Conservation (phyloP, 2,888 invertebrate species). For the Cosmopolites sordidus region DNA sequence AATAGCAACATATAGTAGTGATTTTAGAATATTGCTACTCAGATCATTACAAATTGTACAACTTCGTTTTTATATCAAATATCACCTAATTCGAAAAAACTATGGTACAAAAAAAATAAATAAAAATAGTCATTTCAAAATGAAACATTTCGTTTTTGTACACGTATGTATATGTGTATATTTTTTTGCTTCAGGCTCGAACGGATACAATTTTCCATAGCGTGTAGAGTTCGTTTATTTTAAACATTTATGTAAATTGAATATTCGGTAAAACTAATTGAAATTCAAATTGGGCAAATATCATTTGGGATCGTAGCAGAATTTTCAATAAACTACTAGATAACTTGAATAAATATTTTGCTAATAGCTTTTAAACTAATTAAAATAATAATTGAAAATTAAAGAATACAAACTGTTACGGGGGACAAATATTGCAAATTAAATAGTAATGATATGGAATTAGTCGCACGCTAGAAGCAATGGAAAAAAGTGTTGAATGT, state of each 20-base stretch:
- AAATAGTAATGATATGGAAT: too few relatives aligned
- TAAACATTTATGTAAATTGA: slow-evolving; percentile 14
- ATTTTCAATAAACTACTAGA: slow-evolving; percentile 8
- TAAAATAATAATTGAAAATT: slow-evolving; percentile 17
- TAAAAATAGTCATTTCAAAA: too few relatives aligned
- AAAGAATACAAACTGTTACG: neutral
- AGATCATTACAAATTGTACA: too few relatives aligned
- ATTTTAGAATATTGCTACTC: too few relatives aligned
- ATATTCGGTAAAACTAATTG: slow-evolving; percentile 18
- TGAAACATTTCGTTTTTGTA: neutral
- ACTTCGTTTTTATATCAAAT: too few relatives aligned
- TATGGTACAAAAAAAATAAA: too few relatives aligned
- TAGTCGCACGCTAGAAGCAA: too few relatives aligned
- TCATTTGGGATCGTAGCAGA: slow-evolving; percentile 11
- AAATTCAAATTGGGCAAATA: slow-evolving; percentile 21
- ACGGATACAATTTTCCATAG: slow-evolving; percentile 4
- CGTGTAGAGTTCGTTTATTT: slow-evolving; percentile 6
- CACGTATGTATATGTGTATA: neutral
- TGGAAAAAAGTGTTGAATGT: too few relatives aligned
- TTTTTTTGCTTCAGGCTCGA: neutral
- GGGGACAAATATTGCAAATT: too few relatives aligned
- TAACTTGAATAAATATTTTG: slow-evolving; percentile 17
- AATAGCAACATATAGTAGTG: too few relatives aligned
- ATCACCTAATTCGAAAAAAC: too few relatives aligned
- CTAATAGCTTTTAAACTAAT: slow-evolving; percentile 21